Evolutionary conservation across 2,888 invertebrate species (phyloP).

Genomic region (Tridacna crocea): DNA sequence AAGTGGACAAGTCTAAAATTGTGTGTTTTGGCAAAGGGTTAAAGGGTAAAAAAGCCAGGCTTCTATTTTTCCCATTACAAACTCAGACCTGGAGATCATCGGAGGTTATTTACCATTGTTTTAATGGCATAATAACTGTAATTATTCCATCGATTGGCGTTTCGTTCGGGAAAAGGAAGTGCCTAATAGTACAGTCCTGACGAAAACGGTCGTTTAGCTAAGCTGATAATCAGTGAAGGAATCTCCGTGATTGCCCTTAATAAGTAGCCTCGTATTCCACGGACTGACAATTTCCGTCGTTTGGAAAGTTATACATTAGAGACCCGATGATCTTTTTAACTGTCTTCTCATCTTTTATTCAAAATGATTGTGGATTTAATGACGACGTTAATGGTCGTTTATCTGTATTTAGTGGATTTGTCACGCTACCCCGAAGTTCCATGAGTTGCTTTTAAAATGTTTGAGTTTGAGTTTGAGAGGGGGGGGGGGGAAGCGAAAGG

Average conservation of each 20-base stretch:
- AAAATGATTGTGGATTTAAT: conserved; percentile 7
- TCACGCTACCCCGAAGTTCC: conserved; percentile 2
- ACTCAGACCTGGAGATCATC: neutral
- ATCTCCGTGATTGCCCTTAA: conserved; percentile 18
- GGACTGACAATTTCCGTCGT: conserved; percentile 20
- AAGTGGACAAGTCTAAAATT: too few relatives aligned
- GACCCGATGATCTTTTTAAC: conserved; percentile 31
- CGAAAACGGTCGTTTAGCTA: conserved; percentile 3
- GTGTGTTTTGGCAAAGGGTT: too few relatives aligned
- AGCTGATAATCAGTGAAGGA: neutral
- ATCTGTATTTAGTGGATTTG: conserved; percentile 12
- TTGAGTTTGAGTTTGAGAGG: too few relatives aligned
- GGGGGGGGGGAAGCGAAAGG: too few relatives aligned
- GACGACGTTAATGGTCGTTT: conserved; percentile 20
- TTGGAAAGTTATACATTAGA: conserved; percentile 44
- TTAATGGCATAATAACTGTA: conserved; percentile 60
- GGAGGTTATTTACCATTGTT: conserved; percentile 54
- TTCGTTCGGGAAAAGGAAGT: neutral
- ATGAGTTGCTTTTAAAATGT: too few relatives aligned
- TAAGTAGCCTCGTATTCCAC: conserved; percentile 11
- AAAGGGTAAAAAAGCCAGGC: too few relatives aligned
- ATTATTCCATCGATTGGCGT: conserved; percentile 35
- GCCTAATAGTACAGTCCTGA: neutral
- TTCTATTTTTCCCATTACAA: neutral
- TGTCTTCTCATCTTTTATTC: conserved; percentile 20